Evolutionary conservation across 2,888 invertebrate species (phyloP).

Genomic region (Cotesia congregata): DNA sequence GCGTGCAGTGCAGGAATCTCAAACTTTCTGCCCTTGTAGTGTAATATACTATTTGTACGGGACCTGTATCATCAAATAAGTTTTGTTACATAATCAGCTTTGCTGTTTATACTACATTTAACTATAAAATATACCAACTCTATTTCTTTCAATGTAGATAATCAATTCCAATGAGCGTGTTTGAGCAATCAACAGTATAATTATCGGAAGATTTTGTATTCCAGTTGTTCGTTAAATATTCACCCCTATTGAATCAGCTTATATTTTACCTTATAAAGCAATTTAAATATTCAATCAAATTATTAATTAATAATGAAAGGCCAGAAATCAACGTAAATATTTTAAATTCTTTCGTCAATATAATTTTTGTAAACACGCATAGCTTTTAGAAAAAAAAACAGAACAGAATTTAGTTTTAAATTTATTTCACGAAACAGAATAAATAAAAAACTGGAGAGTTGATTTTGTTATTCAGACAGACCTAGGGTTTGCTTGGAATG

Average conservation of each 20-base stretch:
- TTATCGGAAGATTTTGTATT: neutral
- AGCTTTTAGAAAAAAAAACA: neutral
- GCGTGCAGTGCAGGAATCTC: too few species aligned
- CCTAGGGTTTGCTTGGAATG: conserved; percentile 17
- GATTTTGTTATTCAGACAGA: conserved; percentile 8
- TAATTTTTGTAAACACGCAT: neutral
- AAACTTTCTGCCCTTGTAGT: too few species aligned
- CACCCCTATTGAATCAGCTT: neutral
- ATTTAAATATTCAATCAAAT: neutral
- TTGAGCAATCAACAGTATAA: neutral
- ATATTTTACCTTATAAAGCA: neutral
- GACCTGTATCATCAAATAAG: neutral
- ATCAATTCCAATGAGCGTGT: neutral
- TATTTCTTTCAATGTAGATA: too few species aligned
- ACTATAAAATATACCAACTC: too few species aligned
- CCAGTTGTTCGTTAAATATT: neutral
- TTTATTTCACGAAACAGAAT: neutral
- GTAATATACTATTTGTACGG: too few species aligned
- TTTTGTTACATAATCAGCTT: neutral
- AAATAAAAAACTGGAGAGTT: neutral
- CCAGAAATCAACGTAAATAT: neutral
- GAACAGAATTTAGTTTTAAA: neutral
- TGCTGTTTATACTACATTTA: neutral
- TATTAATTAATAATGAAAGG: neutral
- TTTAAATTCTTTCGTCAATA: neutral